Evolutionary conservation across 2,797 vertebrate genomes (phyloP), one percentile per base, ranked within the genome.

Genomic region (Tapera naevia): DNA sequence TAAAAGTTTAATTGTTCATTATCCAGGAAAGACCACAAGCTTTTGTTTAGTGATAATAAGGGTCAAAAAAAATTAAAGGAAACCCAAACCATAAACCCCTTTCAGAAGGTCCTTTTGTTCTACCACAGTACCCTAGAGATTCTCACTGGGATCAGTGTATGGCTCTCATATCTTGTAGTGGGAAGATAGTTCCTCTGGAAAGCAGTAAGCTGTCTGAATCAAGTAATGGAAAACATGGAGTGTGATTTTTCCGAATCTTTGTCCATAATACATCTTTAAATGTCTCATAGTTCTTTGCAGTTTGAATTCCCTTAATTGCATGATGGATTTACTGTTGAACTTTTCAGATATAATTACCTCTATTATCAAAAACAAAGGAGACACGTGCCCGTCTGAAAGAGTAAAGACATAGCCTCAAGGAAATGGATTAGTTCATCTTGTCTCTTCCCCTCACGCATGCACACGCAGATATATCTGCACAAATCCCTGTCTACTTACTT

Each of bases 301-400:
- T 96, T 74, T 91, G 79, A 96, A 94, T 97, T 97, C 88, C 90
- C 30, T 95, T 97, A 97, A 97, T 88, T 93, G 73, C 5, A 27
- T 92, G 79, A 96, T 91, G 89, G 97, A 94, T 97, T 97, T 98
- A 96, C 51, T 95, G 90, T 89, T 98, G 94, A 92, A 94, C 95
- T 94, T 96, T 97, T 96, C 91, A 94, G 96, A 97, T 98, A 97
- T 98, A 98, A 98, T 98, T 97, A 97, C 97, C 96, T 97, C 95
- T 94, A 97, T 97, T 97, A 98, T 96, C 24, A 39, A 97, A 97
- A 98, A 97, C 97, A 98, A 97, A 98, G 96, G 64, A 96, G 94
- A 85, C 96, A 57, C 94, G 97, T 98, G 98, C 98, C 98, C 98
- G 94, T 97, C 85, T 96, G 96, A 88, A 97, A 95, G 98, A 98